Evolutionary conservation across 2,797 vertebrate genomes (phyloP), one percentile per base, ranked within the genome.

Genomic region (Sus cebifrons): DNA sequence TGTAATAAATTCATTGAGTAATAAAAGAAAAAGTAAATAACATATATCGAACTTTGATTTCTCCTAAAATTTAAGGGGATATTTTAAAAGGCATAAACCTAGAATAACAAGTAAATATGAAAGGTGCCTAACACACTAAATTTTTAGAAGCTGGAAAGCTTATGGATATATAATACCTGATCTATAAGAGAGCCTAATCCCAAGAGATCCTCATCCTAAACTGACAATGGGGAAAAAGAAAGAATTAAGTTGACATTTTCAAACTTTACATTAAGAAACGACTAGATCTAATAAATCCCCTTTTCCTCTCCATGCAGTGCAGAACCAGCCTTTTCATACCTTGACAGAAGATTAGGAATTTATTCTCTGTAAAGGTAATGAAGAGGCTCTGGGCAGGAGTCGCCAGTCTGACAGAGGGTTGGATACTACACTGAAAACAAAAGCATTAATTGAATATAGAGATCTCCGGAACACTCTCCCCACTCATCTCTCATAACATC

Each of bases 191-290:
- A 44, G 44, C 44, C 9, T 44, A 44, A 54, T 56, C 29, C 20
- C 13, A 75, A 75, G 15, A 93, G 88, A 87, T 11, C 20, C 25
- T 74, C 74, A 68, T 68, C 11, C 15, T 84, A 90, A 91, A 85
- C 40, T 90, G 54, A 25, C 52, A 86, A 86, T 27, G 32, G 15
- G 6, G 29, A 89, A 83, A 89, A 62, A 75, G 54, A 92, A 94
- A 67, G 7, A 86, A 74, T 9, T 60, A 32, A 58, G 32, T 65
- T 89, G 60, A 60, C 15, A 73, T n/a, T 25, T 6, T 44, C 49
- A 74, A 90, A 73, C 23, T 86, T 86, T 84, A 40, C 21, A 44
- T 93, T 97, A 68, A 88, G 44, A 62, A 95, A 84, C 11, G 54
- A 84, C 56, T 84, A 74, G 32, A 64, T 81, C 16, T 65, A 84